Percentiles rank a stretch among this genome's conserved stretches.
Conservation (phyloP, 2,888 invertebrate genomes). For the Zygothrica quintamaculata region DNA sequence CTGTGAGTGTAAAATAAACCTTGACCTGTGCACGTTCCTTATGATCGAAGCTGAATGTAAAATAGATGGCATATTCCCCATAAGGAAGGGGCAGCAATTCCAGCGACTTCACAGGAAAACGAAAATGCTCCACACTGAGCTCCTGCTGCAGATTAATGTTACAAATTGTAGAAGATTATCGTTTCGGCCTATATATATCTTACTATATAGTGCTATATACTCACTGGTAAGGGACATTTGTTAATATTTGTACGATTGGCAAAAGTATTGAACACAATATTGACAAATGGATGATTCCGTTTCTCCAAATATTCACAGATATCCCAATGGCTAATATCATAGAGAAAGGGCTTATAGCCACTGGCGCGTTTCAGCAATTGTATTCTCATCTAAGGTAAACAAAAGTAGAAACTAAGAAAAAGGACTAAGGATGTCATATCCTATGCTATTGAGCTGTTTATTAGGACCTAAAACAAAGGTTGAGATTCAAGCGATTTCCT, state of each 20-base stretch:
- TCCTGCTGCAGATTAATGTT: no score
- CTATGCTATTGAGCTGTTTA: no score
- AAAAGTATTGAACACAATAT: constrained; percentile 64
- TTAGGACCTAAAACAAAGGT: no score
- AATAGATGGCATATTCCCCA: constrained; percentile 69
- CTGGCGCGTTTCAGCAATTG: constrained; percentile 72
- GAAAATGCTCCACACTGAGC: constrained; percentile 56
- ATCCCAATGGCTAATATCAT: constrained; percentile 60
- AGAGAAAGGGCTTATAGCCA: constrained; percentile 73
- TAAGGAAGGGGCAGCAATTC: constrained; percentile 59
- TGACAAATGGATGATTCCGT: constrained; percentile 73
- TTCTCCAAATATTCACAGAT: constrained; percentile 72
- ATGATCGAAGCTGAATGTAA: constrained; percentile 51
- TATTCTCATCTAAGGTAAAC: constrained; percentile 64
- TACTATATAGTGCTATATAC: no score
- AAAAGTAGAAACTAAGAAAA: neutral
- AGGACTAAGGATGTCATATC: no score
- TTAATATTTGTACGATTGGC: constrained; percentile 53
- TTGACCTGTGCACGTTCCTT: constrained; percentile 50
- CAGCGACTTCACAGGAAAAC: constrained; percentile 61
- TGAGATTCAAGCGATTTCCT: no score
- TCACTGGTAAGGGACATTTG: constrained; percentile 64
- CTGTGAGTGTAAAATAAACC: constrained; percentile 61
- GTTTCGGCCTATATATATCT: no score
- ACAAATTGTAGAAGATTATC: no score